Evolutionary conservation across 2,888 invertebrate genomes (phyloP), one percentile per base, ranked within the genome.

Genomic region (Synanthedon andrenaeformis): DNA sequence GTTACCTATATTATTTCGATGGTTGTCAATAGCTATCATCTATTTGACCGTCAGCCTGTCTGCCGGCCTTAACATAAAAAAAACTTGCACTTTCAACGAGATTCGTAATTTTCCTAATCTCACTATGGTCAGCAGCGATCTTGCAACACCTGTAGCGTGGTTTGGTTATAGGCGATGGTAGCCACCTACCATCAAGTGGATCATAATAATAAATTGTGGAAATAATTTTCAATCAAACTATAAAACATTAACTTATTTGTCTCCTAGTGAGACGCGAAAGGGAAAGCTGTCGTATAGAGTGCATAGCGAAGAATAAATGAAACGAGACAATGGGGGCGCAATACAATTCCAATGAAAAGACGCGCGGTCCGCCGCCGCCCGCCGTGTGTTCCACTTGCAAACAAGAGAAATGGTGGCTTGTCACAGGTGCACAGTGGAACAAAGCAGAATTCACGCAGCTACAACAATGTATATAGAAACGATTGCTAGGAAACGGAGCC

Each of bases 271-370:
- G 68, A 63, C 60, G 57, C 66, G 69, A 74, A 77, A 76, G 74
- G 63, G 69, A 77, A 76, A 76, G 68, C 72, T 70, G 71, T 72
- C 73, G 67, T 65, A 60, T 57, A 13, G 12, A 49, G 53, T 63
- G 67, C 71, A 76, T 74, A 62, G 62, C 54, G 62, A 55, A 58
- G 68, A 69, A 68, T 71, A 82, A 84, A 84, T 81, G 82, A 78
- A 79, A 79, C 69, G 66, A 70, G 75, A 84, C 84, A 84, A 85
- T 84, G 65, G 72, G 10, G 58, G 59, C 65, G 72, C 79, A 80
- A 81, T 71, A 83, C 86, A 85, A 84, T 85, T 82, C 82, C 72
- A 74, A 63, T 79, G 82, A 81, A 86, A 85, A 84, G 84, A 81
- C 79, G 74, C 67, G 71, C 67, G 67, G 72, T 64, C 49, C 49